Percentiles rank a stretch among this genome's conserved stretches.
These are phyloP conservation scores for Lasioglossum vierecki DNA, from an alignment of 2,888 invertebrate species.

Conservation along the genomic window DNA sequence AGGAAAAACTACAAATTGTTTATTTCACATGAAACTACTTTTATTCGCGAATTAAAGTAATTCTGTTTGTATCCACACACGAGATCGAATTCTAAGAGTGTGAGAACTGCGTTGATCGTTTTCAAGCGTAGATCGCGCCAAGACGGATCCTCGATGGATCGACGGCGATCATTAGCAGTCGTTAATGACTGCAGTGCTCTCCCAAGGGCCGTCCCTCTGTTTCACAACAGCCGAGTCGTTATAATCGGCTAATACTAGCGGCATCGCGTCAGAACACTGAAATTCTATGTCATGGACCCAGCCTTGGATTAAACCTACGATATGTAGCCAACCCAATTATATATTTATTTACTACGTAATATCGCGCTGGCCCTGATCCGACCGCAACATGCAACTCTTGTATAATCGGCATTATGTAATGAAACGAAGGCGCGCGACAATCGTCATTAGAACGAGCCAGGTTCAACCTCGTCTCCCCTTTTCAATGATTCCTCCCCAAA, in stretches of 20 bases:
- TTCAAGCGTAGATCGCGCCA: not conserved
- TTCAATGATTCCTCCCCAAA: not conserved
- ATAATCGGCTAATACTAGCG: constrained; percentile 58
- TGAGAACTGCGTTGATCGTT: not conserved
- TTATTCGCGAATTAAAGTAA: not conserved
- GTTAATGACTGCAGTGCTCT: constrained; percentile 1
- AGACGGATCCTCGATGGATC: not conserved
- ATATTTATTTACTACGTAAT: constrained; percentile 80
- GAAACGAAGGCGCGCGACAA: constrained; percentile 55
- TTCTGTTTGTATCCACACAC: not conserved
- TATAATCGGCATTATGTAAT: constrained; percentile 77
- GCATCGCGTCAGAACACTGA: constrained; percentile 60
- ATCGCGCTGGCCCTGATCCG: constrained; percentile 79
- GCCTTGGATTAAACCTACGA: constrained; percentile 77
- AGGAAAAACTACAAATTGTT: too few species aligned
- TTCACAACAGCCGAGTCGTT: constrained; percentile 55
- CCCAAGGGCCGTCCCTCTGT: constrained; percentile 28
- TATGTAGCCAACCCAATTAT: constrained; percentile 77
- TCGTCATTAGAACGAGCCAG: constrained; percentile 51
- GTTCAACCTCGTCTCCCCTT: constrained; percentile 29
- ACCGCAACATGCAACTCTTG: constrained; percentile 75
- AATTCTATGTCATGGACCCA: constrained; percentile 79
- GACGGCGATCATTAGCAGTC: not conserved
- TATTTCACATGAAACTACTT: too few species aligned
- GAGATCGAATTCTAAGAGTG: not conserved